These are phyloP conservation scores for Tachycineta bicolor DNA, from an alignment of 2,113 vertebrate species.

Conservation along the genomic window DNA sequence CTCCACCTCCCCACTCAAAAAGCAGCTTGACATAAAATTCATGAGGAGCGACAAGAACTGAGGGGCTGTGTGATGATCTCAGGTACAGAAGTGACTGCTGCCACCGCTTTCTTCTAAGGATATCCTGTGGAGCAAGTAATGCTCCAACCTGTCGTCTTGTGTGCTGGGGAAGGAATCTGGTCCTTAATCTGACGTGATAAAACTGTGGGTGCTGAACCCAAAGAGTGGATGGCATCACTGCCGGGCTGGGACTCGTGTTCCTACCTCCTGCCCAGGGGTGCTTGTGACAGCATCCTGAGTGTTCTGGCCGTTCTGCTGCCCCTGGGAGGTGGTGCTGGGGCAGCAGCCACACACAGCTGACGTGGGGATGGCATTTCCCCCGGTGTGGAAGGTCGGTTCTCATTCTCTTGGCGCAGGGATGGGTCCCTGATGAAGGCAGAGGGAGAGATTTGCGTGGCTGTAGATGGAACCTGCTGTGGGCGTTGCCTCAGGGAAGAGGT, in stretches of 20 bases:
- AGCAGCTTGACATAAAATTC: neutral
- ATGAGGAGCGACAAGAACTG: neutral
- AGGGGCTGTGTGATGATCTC: neutral
- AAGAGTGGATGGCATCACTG: neutral
- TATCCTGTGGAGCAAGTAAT: neutral
- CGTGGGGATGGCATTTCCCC: neutral
- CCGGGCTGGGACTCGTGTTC: neutral
- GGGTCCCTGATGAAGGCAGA: neutral
- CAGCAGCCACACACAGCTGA: accelerated
- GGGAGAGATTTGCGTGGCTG: neutral
- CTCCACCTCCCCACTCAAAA: neutral
- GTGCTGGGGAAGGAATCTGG: neutral
- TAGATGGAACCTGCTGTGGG: neutral
- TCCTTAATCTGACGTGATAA: neutral
- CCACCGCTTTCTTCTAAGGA: neutral
- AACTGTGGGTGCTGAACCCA: neutral
- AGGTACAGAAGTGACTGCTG: neutral
- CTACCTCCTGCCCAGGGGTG: neutral
- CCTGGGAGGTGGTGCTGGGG: neutral
- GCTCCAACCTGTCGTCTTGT: neutral
- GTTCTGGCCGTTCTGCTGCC: neutral
- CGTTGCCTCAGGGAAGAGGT: neutral
- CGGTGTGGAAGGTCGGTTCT: neutral
- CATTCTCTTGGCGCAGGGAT: neutral
- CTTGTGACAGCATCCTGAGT: neutral